These are phyloP conservation scores for Sparus aurata DNA, from an alignment of 2,797 vertebrate species.

Conservation along the genomic window DNA sequence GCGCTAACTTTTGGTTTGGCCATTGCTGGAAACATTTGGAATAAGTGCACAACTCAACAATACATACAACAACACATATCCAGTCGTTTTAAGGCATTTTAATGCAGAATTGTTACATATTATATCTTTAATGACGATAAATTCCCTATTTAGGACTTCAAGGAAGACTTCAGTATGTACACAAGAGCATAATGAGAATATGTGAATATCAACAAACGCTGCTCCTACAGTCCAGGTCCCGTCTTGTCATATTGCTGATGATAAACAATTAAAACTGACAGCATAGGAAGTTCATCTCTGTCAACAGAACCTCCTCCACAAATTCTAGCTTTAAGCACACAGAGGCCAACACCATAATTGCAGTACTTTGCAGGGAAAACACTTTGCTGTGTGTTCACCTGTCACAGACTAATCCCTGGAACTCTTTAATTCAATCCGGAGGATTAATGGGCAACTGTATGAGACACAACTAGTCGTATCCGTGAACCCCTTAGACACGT, in stretches of 20 bases:
- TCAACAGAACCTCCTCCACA: constrained; percentile 18
- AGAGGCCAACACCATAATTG: background rate
- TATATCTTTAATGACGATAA: background rate
- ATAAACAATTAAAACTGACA: constrained; percentile 19
- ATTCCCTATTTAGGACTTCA: background rate
- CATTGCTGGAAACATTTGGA: too few relatives aligned
- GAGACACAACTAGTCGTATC: constrained; percentile 27
- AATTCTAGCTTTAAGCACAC: background rate
- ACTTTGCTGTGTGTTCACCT: constrained; percentile 27
- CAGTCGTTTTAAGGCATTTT: too few relatives aligned
- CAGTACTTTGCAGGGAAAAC: constrained; percentile 5
- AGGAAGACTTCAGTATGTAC: background rate
- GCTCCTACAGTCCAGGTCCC: background rate
- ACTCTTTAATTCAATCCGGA: constrained; percentile 67
- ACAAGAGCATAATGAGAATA: background rate
- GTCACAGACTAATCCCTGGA: constrained; percentile 66
- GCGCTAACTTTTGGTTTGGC: too few relatives aligned
- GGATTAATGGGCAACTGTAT: constrained; percentile 59
- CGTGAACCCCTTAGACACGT: constrained; percentile 54
- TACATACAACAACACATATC: too few relatives aligned
- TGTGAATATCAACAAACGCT: constrained; percentile 2
- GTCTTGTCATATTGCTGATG: background rate
- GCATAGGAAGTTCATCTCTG: background rate
- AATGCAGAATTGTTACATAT: background rate
- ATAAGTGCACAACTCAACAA: too few relatives aligned